Percentiles rank a stretch among this genome's conserved stretches.
Evolutionary conservation across 2,888 invertebrate genomes (phyloP).

Genomic region (Cerceris rybyensis): DNA sequence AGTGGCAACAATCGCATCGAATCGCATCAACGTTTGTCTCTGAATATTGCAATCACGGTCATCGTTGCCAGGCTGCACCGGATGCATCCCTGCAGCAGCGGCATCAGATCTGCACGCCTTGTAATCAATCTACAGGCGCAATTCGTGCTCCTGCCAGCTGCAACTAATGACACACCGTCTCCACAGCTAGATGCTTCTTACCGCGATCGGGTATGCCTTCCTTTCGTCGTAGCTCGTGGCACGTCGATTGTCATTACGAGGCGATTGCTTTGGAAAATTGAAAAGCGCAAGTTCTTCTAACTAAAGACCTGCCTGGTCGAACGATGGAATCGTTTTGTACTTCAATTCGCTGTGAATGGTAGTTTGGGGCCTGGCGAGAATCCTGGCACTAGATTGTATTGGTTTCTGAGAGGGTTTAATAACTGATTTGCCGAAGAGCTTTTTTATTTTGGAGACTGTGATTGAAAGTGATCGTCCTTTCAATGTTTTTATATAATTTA

Average conservation of each 20-base stretch:
- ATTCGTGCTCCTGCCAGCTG: slow-evolving; percentile 8
- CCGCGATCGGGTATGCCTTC: background rate
- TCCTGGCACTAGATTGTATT: too few species aligned
- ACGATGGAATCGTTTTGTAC: background rate
- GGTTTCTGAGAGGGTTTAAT: too few species aligned
- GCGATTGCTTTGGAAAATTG: background rate
- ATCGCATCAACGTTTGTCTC: slow-evolving; percentile 5
- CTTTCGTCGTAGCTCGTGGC: background rate
- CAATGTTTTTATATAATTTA: too few species aligned
- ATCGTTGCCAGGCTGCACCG: slow-evolving; percentile 14
- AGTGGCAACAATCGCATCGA: background rate
- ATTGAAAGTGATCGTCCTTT: too few species aligned
- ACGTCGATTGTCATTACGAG: background rate
- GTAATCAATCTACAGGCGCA: slow-evolving; percentile 70
- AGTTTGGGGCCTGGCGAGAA: too few species aligned
- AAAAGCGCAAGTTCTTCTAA: background rate
- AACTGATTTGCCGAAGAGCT: too few species aligned
- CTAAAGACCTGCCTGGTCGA: background rate
- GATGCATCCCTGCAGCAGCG: slow-evolving; percentile 26
- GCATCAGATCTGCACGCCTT: slow-evolving; percentile 54
- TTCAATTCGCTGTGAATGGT: background rate
- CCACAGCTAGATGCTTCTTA: background rate
- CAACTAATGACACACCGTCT: slow-evolving; percentile 27
- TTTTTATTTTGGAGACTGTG: too few species aligned
- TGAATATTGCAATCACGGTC: slow-evolving; percentile 8